Base-by-base conservation (phyloP, 2,888 invertebrate genomes). In the Scrobipalpa atriplicella region DNA sequence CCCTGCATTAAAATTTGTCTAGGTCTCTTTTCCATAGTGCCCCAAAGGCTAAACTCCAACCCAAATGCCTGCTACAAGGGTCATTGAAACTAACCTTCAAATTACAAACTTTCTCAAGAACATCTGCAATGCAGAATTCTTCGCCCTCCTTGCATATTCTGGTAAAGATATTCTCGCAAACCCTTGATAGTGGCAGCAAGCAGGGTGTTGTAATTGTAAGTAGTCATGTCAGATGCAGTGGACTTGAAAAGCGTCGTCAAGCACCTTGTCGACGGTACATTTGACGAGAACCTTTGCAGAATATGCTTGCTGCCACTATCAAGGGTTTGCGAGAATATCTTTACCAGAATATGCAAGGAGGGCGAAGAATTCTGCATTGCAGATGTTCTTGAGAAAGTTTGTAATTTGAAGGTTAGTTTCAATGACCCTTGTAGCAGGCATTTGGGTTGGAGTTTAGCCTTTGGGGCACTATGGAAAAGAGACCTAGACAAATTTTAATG, bases 111-210 rank as follows among this genome's bases (percentile, higher is more conserved):
- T 79, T 75, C 66, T 79, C 71, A 0, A 91, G 70, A 9, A 88
- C 78, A 74, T 90, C 86, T 21, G 90, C 90, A 65, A 90, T 78
- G 69, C 88, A 86, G 75, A 83, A 90, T 66, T 88, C 86, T 18
- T 78, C 73, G 18, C 83, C 81, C 65, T 80, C 82, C 71, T 83
- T 89, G 72, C 85, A 87, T 61, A 92, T 74, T 71, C 76, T 82
- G 0, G 91, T 89, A 65, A 85, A 88, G 66, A 89, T 80, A 73
- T 85, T 87, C 69, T 91, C 90, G 70, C 75, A 83, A 16, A 70
- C 51, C 16, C 78, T 80, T 52, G 71, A 73, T 21, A 90, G 70
- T 7, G 84, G 13, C 11, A 38, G 64, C 16, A 8, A 9, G 7
- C 13, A 29, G 11, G 52, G 29, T 54, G 16, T 18, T 7, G 52